A percentile compares a stretch with the other conserved stretches of the same genome.
These are phyloP conservation scores for Canis aureus DNA, from an alignment of 2,113 vertebrate genomes.

Conservation along the genomic window DNA sequence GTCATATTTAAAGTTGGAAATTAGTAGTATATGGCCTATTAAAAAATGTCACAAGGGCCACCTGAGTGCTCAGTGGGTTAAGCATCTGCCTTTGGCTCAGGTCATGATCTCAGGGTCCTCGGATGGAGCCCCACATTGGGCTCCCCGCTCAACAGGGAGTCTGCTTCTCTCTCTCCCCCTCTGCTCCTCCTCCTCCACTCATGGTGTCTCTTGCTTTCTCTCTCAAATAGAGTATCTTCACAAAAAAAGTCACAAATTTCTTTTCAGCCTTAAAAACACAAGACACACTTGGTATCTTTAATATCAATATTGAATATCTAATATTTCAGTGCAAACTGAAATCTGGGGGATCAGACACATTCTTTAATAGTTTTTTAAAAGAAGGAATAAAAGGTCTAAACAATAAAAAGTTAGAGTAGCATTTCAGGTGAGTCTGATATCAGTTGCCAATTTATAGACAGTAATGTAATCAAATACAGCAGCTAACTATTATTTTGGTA, in stretches of 20 bases:
- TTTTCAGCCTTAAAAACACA: constrained; percentile 51
- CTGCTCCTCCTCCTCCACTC: neutral
- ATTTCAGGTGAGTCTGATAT: constrained; percentile 48
- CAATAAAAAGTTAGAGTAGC: neutral
- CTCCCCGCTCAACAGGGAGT: neutral
- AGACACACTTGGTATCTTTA: neutral
- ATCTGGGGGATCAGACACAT: neutral
- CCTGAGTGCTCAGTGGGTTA: neutral
- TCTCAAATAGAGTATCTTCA: neutral
- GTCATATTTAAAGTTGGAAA: neutral
- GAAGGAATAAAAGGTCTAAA: constrained; percentile 10
- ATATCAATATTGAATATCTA: neutral
- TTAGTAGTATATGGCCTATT: neutral
- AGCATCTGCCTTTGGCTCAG: neutral
- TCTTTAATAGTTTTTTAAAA: neutral
- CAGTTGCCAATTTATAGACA: constrained; percentile 23
- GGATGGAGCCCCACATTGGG: neutral
- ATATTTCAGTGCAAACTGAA: neutral
- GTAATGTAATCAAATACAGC: neutral
- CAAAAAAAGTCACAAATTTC: neutral
- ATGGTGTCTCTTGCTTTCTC: neutral
- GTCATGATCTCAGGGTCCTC: neutral
- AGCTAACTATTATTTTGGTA: constrained; percentile 67
- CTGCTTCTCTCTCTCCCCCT: neutral
- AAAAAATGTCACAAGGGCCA: neutral